Percentiles rank a stretch among this genome's conserved stretches.
phyloP scores from a whole-genome alignment of 2,797 vertebrate genomes.

The Sphaeramia orbicularis region DNA sequence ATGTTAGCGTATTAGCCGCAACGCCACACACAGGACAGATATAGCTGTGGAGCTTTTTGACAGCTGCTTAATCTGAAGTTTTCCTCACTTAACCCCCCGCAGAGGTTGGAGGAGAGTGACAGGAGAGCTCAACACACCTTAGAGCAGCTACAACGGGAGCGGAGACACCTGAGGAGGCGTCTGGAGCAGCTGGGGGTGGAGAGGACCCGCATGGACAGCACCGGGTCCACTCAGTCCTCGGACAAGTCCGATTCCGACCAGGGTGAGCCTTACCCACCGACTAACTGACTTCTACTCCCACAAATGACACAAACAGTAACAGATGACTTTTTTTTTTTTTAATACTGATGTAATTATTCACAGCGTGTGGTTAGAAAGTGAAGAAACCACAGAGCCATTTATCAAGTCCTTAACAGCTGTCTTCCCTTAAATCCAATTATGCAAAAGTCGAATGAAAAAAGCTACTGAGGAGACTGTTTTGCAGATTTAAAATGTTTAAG shows the following conservation, averaged over 20 bases:
- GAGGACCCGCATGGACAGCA: constrained; percentile 92
- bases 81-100: background rate
- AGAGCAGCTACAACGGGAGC: constrained; percentile 95
- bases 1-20: constrained; percentile 19
- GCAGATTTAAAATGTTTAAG: too few species aligned
- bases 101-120: constrained; percentile 95
- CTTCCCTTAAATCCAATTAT: background rate
- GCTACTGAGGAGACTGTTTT: too few species aligned
- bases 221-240: constrained; percentile 88
- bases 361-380: background rate
- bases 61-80: background rate
- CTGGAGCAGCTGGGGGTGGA: constrained; percentile 95
- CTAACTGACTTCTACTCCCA: background rate
- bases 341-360: background rate
- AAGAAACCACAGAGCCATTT: background rate
- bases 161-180: constrained; percentile 92
- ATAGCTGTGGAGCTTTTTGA: background rate
- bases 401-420: background rate
- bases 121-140: constrained; percentile 91
- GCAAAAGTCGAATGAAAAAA: background rate
- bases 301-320: background rate
- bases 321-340: background rate
- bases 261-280: constrained; percentile 81
- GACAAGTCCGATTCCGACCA: constrained; percentile 94
- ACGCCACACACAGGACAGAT: background rate